Percentiles rank a stretch among this genome's conserved stretches.
Conservation (phyloP, 2,888 invertebrate genomes). For the Apotomis capreana region DNA sequence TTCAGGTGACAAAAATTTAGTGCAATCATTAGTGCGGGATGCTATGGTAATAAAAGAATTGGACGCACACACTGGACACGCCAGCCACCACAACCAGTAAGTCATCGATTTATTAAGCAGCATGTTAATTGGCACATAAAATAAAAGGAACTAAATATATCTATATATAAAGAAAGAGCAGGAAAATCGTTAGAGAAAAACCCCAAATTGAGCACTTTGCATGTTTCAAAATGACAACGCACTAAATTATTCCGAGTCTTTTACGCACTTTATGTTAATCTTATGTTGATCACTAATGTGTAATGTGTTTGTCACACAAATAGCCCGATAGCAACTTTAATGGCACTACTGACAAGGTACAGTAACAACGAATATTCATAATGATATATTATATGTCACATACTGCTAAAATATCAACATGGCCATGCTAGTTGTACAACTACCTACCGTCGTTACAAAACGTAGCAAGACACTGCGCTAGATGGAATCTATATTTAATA, state of each 20-base stretch:
- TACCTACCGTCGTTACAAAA: background rate
- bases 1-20: constrained; percentile 94
- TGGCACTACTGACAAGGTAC: constrained; percentile 98
- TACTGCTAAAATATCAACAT: constrained; percentile 38
- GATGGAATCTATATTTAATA: too few species aligned
- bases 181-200: constrained; percentile 20
- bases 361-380: constrained; percentile 66
- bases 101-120: constrained; percentile 68
- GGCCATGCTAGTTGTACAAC: background rate
- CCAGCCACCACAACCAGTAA: constrained; percentile 91
- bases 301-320: constrained; percentile 88
- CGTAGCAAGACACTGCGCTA: background rate
- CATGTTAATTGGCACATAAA: constrained; percentile 57
- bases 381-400: constrained; percentile 58
- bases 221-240: constrained; percentile 23
- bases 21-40: constrained; percentile 95
- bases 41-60: constrained; percentile 95
- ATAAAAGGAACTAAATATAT: background rate
- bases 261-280: constrained; percentile 55
- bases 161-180: constrained; percentile 17
- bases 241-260: constrained; percentile 46
- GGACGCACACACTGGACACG: constrained; percentile 86
- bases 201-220: constrained; percentile 13
- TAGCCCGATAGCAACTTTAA: constrained; percentile 98
- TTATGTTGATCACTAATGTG: constrained; percentile 75